Base-by-base conservation (phyloP, 2,888 invertebrate species). In the Chesias legatella region DNA sequence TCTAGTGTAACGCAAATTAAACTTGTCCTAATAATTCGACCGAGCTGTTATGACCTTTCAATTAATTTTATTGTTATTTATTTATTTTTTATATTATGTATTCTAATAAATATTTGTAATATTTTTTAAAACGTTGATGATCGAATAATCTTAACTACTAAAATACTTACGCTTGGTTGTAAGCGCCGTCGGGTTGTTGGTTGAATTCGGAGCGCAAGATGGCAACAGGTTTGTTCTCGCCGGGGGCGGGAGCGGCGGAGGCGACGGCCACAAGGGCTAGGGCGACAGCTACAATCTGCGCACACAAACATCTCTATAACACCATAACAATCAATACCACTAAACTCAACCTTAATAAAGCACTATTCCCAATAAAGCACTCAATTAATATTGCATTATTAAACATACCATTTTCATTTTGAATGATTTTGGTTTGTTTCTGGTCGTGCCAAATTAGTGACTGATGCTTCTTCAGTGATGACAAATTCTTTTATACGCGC, bases 401-500 rank as follows among this genome's bases (percentile, higher is more conserved):
- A 23, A 17, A 44, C 79, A 55, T 73, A 85, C 86, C 77, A 79
- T 58, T 78, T 85, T 84, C 85, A 86, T 85, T 66, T 73, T 77
- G 59, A 58, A 63, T 37, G 58, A 25, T 27, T 63, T 72, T 63
- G 54, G 60, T 67, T 63, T 69, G 61, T 51, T 65, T 66, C 57
- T 62, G 61, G 63, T 53, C 70, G 60, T 66, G 59, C 51, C 73
- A 68, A 70, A 69, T 69, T 70, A 66, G 68, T 76, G 67, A 83
- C 80, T 85, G 83, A 77, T 82, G 71, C 58, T 49, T 46, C 52
- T 60, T 51, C 52, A 52, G 35, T 60, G 49, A 58, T 52, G 55
- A 59, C 71, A 58, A 66, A 73, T 64, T 78, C 83, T 85, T 85
- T 78, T 86, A 86, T 85, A 85, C 75, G 13, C 20, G 2, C 25